Conservation (phyloP, 2,113 vertebrate genomes). For the Numida meleagris region DNA sequence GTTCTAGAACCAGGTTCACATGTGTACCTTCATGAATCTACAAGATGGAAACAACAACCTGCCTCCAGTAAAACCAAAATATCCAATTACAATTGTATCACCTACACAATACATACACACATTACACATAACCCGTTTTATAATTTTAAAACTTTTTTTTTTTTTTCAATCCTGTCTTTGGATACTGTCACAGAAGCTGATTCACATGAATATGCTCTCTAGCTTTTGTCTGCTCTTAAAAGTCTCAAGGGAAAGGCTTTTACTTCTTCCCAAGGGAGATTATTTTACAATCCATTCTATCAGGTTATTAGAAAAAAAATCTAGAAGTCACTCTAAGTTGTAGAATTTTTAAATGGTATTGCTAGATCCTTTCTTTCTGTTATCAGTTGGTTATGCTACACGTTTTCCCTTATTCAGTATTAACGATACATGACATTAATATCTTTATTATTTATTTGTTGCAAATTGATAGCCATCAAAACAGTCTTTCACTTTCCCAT, state of each 20-base stretch:
- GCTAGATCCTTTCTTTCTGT: background rate
- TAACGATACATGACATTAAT: background rate
- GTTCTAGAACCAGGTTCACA: background rate
- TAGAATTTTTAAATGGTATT: background rate
- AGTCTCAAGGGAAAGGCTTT: background rate
- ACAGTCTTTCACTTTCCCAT: background rate
- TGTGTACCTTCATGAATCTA: background rate
- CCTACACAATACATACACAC: accelerated
- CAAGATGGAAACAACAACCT: background rate
- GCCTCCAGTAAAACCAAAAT: background rate
- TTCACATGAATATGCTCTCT: background rate
- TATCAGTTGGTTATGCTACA: background rate
- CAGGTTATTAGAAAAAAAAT: background rate
- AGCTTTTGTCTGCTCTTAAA: background rate
- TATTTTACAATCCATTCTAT: background rate
- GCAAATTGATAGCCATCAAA: background rate
- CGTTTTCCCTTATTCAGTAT: background rate
- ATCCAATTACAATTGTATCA: background rate
- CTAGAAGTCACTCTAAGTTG: background rate
- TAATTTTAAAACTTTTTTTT: background rate
- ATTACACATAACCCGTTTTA: background rate
- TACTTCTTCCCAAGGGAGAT: background rate
- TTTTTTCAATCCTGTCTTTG: background rate
- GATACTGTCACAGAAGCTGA: background rate
- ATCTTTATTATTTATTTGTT: background rate